Evolutionary conservation across 2,797 vertebrate genomes (phyloP).

Genomic region (Cuculus canorus): DNA sequence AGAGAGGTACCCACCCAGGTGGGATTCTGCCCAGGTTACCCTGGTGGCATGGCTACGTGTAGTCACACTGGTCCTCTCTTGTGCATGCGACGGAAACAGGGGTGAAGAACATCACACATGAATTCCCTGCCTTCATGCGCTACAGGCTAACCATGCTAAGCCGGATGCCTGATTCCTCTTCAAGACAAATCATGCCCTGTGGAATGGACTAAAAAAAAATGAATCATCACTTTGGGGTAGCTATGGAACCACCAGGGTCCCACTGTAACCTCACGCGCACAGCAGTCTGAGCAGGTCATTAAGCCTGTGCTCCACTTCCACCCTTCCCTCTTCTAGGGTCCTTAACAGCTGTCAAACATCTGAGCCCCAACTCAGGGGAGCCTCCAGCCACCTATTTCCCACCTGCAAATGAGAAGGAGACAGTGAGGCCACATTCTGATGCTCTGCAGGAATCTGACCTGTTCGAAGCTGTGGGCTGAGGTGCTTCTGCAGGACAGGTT

Average conservation of each 20-base stretch:
- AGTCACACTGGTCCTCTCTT: not conserved
- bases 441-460: not conserved
- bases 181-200: not conserved
- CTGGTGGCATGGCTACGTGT: not conserved
- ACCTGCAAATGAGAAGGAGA: not conserved
- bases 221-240: not conserved
- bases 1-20: not conserved
- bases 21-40: not conserved
- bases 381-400: not conserved
- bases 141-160: not conserved
- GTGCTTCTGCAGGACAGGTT: not conserved
- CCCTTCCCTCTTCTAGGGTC: not conserved
- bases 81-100: accelerated
- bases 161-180: not conserved
- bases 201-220: not conserved
- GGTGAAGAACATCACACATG: not conserved
- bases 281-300: not conserved
- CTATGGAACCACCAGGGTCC: not conserved
- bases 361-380: not conserved
- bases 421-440: not conserved
- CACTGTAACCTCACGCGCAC: not conserved
- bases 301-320: not conserved
- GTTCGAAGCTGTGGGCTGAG: not conserved
- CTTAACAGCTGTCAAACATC: not conserved
- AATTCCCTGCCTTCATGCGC: not conserved